Evolutionary conservation across 2,797 vertebrate genomes (phyloP), one percentile per base, ranked within the genome.

Genomic region (Crenuchus spilurus): DNA sequence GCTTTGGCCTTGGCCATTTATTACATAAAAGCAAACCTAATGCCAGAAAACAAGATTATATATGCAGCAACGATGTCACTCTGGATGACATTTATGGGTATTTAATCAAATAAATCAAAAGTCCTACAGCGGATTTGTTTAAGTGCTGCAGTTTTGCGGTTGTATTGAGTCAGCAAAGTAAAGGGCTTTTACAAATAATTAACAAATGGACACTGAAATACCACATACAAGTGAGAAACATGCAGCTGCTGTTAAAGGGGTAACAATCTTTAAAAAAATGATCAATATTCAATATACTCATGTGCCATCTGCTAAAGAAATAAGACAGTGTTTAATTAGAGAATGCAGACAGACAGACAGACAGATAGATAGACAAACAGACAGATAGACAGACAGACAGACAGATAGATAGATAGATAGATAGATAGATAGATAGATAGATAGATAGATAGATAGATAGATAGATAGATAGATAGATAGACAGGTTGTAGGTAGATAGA

Each of bases 101-200:
- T 35, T 42, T 42, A 14, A 62, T 62, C 28, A 41, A 26, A n/a
- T 41, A 26, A 8, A 10, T n/a, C 10, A 22, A 41, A n/a, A 42
- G 6, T 57, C 18, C 13, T 33, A 39, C 3, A 10, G 16, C 10
- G n/a, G 54, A 18, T 7, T 54, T 13, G 8, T 30, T 6, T 1
- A 57, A 57, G n/a, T 31, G 54, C 6, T 57, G 54, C n/a, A 33
- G 30, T 10, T 57, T n/a, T 8, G 28, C 14, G 4, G 7, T 31
- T 16, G 51, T 28, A 51, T 6, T 51, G 24, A 16, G 24, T 52
- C 13, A 24, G 22, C 22, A 26, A 52, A 24, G 16, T 30, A 13
- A 61, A n/a, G 9, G 28, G 30, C 58, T 46, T n/a, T n/a, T n/a
- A n/a, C n/a, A n/a, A n/a, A n/a, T 31, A 72, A 42, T 63, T n/a